Conservation (phyloP, 1,140 invertebrate species). For the Dendrolimus punctatus region DNA sequence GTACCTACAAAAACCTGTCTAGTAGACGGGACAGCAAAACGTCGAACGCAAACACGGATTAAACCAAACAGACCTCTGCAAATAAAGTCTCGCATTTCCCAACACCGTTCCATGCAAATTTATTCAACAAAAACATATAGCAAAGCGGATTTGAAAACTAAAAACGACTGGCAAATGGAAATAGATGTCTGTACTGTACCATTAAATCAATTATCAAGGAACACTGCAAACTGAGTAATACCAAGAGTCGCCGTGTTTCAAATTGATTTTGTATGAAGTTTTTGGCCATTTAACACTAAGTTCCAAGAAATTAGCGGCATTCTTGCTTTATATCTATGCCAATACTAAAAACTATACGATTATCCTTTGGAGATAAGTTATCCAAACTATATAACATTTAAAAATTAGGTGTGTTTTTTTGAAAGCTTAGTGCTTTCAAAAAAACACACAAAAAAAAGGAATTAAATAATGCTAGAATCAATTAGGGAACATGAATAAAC, state of each 20-base stretch:
- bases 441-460: no score
- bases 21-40: constrained; percentile 29
- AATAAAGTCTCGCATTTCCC: constrained; percentile 28
- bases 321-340: no score
- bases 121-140: constrained; percentile 20
- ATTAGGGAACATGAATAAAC: not conserved
- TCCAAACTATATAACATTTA: no score
- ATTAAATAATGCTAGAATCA: not conserved
- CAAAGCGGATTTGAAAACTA: constrained; percentile 11
- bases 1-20: not conserved
- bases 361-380: no score
- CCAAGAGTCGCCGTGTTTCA: no score
- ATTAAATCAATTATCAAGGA: not conserved
- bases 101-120: constrained; percentile 25
- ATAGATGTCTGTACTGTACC: not conserved
- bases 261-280: no score
- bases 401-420: not conserved
- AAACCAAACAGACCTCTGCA: constrained; percentile 38
- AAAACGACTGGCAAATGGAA: constrained; percentile 12
- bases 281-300: no score
- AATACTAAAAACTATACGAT: no score
- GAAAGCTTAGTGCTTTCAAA: no score
- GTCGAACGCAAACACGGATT: constrained; percentile 37
- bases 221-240: no score
- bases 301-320: no score